These are phyloP conservation scores for Subacronicta megacephala DNA, from an alignment of 2,888 invertebrate genomes.

Conservation along the genomic window DNA sequence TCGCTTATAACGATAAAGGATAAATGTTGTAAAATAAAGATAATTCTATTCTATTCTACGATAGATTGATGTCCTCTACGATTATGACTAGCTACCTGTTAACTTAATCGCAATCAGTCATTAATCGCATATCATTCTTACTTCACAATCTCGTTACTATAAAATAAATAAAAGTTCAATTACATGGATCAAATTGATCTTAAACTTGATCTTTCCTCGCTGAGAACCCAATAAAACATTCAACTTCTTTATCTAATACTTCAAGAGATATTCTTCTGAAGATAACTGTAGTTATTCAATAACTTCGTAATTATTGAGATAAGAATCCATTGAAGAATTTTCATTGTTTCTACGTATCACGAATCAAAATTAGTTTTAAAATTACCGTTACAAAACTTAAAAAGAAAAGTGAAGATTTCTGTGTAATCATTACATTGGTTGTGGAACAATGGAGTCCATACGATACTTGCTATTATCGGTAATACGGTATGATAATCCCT, in stretches of 20 bases:
- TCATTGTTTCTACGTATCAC: conserved; percentile 24
- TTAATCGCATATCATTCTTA: too few species aligned
- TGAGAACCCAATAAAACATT: conserved; percentile 10
- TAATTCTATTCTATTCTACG: too few species aligned
- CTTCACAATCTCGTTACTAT: neutral
- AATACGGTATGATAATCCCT: conserved; percentile 53
- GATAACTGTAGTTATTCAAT: conserved; percentile 5
- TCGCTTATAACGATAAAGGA: too few species aligned
- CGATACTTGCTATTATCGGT: conserved; percentile 50
- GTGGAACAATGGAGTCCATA: conserved; percentile 55
- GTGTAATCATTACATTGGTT: conserved; percentile 41
- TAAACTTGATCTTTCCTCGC: conserved; percentile 17
- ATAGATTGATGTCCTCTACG: too few species aligned
- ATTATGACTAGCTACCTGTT: too few species aligned
- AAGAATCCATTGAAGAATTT: conserved; percentile 5
- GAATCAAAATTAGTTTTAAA: conserved; percentile 35
- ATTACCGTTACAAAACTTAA: conserved; percentile 33
- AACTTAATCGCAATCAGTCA: too few species aligned
- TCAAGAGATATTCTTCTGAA: conserved; percentile 1
- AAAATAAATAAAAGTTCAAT: conserved; percentile 15
- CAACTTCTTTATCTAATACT: conserved; percentile 1
- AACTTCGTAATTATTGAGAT: conserved; percentile 15
- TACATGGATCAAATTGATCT: conserved; percentile 32
- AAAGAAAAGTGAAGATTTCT: conserved; percentile 49
- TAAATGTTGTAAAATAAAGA: too few species aligned